Base-by-base conservation (phyloP, 2,113 vertebrate genomes). In the Telmatochromis sp. region DNA sequence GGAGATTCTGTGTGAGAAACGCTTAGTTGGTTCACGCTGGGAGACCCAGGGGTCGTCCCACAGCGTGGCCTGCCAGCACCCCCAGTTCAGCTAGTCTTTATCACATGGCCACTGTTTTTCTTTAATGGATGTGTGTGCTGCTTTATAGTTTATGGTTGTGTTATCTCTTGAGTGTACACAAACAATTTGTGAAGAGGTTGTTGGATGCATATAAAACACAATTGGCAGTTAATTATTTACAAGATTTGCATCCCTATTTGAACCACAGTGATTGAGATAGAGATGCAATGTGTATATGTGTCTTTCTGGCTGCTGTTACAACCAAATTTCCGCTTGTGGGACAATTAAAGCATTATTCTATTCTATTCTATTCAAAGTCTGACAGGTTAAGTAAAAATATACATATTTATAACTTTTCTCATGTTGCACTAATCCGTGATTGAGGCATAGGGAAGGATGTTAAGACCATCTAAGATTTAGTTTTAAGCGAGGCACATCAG, bases 1-100 rank as follows among this genome's bases (percentile, higher is more conserved):
- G 91, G 89, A 93, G 87, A 86, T 83, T 89, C 50, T 88, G 87
- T 93, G 91, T 92, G 90, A 88, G 86, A 95, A 94, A 88, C 17
- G 88, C 90, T 93, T 90, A 91, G 53, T 45, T 94, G 83, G 89
- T 89, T 91, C 79, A 82, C 82, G 89, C 86, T 86, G 80, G 60
- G 88, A 83, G 88, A 90, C 50, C 33, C 79, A 8, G 81, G 57
- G 91, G 89, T 92, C 89, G 4, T 80, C 82, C 19, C 84, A 82
- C 81, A 83, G 88, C 28, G 3, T 84, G 60, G 60, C 51, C 87
- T 63, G 54, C 81, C 31, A 31, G 63, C 60, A 63, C 85, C 82
- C 81, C 83, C 80, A 23, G 37, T 87, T 89, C 89, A 85, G 54
- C 81, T 58, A 17, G 31, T 7, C 65, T 87, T 87, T 81, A 83